Conservation (phyloP, 1,140 invertebrate genomes). For the Drosophila auraria region DNA sequence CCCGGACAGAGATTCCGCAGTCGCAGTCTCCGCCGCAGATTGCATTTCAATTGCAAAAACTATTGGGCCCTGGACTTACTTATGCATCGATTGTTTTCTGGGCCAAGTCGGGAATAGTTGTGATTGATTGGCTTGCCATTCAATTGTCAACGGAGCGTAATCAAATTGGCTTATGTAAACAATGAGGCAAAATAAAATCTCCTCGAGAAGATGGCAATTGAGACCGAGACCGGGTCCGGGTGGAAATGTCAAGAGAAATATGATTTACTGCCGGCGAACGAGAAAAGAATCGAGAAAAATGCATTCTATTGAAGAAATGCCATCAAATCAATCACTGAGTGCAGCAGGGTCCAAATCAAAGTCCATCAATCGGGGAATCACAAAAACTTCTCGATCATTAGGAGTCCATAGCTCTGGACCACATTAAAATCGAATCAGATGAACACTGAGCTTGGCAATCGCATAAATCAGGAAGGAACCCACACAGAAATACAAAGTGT, state of each 20-base stretch:
- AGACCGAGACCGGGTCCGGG: conserved; percentile 38
- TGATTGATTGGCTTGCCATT: conserved; percentile 76
- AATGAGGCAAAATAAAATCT: conserved; percentile 30
- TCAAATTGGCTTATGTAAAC: conserved; percentile 79
- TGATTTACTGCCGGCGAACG: conserved; percentile 61
- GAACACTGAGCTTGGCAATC: conserved; percentile 25
- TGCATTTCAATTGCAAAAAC: conserved; percentile 65
- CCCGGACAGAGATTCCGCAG: conserved; percentile 31
- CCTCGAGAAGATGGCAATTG: conserved; percentile 59
- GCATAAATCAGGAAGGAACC: conserved; percentile 56
- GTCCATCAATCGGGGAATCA: conserved; percentile 34
- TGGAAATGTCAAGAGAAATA: conserved; percentile 80
- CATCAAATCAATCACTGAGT: conserved; percentile 49
- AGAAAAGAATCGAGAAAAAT: conserved; percentile 40
- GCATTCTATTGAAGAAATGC: conserved; percentile 39
- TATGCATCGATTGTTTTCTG: conserved; percentile 47
- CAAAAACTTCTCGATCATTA: conserved; percentile 11
- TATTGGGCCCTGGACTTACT: conserved; percentile 22
- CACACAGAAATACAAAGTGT: conserved; percentile 30
- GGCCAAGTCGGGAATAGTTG: conserved; percentile 53
- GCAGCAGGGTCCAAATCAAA: conserved; percentile 25
- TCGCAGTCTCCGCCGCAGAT: conserved; percentile 33
- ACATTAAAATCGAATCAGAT: conserved; percentile 58
- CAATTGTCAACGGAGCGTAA: conserved; percentile 73
- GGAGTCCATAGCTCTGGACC: conserved; percentile 17